These are phyloP conservation scores for Drosophila saltans DNA, from an alignment of 1,140 invertebrate genomes.

Conservation along the genomic window DNA sequence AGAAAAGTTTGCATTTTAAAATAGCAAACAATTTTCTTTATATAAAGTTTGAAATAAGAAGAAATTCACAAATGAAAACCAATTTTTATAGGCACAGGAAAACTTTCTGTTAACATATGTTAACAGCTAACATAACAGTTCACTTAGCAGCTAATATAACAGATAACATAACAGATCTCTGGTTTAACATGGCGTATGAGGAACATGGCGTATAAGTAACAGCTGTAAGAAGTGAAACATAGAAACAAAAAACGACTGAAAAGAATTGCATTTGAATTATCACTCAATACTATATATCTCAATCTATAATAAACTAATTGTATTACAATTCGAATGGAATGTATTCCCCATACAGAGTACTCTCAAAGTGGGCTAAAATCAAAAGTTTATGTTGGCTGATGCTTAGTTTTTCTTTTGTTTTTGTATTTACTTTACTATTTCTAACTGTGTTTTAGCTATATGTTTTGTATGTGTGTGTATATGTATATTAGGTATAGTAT, in stretches of 20 bases:
- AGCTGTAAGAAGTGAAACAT: neutral
- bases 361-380: neutral
- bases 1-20: no score
- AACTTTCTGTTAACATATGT: no score
- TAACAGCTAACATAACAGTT: no score
- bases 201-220: neutral
- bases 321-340: neutral
- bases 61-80: no score
- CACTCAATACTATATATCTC: neutral
- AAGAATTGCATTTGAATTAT: neutral
- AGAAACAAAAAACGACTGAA: neutral
- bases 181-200: neutral
- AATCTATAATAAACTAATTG: neutral
- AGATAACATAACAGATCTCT: no score
- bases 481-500: slow-evolving; percentile 16
- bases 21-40: no score
- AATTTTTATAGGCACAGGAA: no score
- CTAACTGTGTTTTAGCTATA: slow-evolving; percentile 16
- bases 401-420: neutral
- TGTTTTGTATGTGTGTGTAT: slow-evolving; percentile 36
- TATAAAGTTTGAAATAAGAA: no score
- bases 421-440: neutral
- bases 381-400: neutral
- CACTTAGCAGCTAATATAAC: no score
- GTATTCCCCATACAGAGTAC: neutral